A percentile compares a stretch with the other conserved stretches of the same genome.
phyloP scores from a whole-genome alignment of 2,888 invertebrate genomes.

The Lasioglossum zephyrum region DNA sequence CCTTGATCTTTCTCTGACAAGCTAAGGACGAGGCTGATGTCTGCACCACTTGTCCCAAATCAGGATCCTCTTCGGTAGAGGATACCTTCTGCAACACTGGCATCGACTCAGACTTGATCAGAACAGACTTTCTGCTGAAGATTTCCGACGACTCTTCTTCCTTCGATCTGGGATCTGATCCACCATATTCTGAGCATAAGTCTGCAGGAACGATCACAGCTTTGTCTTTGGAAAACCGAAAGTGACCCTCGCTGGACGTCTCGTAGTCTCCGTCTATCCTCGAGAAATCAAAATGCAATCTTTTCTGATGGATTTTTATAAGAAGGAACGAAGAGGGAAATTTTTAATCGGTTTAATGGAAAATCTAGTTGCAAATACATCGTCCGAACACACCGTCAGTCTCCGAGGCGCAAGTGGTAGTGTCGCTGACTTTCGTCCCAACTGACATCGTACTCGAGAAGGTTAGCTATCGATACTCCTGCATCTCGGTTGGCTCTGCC shows the following conservation, averaged over 20 bases:
- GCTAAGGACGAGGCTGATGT: conserved; percentile 66
- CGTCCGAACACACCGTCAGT: conserved; percentile 61
- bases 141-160: not conserved
- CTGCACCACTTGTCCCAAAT: not conserved
- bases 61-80: not conserved
- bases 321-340: not conserved
- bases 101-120: conserved; percentile 63
- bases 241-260: conserved; percentile 73
- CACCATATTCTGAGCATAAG: not conserved
- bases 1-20: conserved; percentile 63
- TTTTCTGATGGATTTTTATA: not conserved
- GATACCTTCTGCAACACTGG: conserved; percentile 53
- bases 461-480: conserved; percentile 52
- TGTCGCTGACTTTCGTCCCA: conserved; percentile 49
- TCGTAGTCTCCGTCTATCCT: conserved; percentile 70
- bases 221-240: conserved; percentile 20
- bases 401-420: conserved; percentile 63
- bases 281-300: not conserved
- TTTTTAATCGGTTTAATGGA: not conserved
- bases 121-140: too few relatives aligned
- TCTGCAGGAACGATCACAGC: not conserved
- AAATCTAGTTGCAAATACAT: not conserved
- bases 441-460: conserved; percentile 66
- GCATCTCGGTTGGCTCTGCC: conserved; percentile 47
- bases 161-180: not conserved